phyloP scores from a whole-genome alignment of 2,888 invertebrate species.

The Lissonota sp. region DNA sequence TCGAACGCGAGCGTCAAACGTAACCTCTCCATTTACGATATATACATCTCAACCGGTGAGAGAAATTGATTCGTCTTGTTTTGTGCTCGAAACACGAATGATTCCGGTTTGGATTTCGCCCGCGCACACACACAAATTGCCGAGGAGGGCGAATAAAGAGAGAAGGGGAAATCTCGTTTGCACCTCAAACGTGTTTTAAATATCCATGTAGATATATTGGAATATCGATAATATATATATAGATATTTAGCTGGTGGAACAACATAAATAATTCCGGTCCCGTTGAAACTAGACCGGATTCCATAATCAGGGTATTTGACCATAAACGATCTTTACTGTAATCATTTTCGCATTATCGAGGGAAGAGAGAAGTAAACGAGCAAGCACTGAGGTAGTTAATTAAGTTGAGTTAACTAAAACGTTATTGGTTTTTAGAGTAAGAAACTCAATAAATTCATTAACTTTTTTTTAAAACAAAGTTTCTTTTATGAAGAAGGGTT shows the following conservation, averaged over 20 bases:
- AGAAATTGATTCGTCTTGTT: conserved; percentile 58
- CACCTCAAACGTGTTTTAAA: neutral
- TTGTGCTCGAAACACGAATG: conserved; percentile 15
- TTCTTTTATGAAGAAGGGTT: too few species aligned
- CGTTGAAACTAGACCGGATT: conserved; percentile 28
- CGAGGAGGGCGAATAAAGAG: neutral
- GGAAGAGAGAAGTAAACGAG: neutral
- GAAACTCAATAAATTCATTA: too few species aligned
- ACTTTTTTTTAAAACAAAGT: too few species aligned
- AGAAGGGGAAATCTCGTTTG: conserved; percentile 23
- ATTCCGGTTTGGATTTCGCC: conserved; percentile 47
- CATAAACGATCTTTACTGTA: conserved; percentile 16
- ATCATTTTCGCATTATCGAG: conserved; percentile 32
- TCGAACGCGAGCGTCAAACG: conserved; percentile 9
- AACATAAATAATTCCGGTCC: conserved; percentile 33
- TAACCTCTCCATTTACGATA: conserved; percentile 37
- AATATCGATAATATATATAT: neutral
- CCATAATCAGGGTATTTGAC: conserved; percentile 19
- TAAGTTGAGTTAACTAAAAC: too few species aligned
- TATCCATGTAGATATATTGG: neutral
- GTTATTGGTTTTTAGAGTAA: too few species aligned
- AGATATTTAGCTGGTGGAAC: conserved; percentile 23
- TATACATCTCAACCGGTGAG: conserved; percentile 25
- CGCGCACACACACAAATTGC: neutral
- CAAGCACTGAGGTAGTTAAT: too few species aligned